Evolutionary conservation across 1,140 invertebrate species (phyloP), one percentile per base, ranked within the genome.

Genomic region (Rhopalosiphum maidis): DNA sequence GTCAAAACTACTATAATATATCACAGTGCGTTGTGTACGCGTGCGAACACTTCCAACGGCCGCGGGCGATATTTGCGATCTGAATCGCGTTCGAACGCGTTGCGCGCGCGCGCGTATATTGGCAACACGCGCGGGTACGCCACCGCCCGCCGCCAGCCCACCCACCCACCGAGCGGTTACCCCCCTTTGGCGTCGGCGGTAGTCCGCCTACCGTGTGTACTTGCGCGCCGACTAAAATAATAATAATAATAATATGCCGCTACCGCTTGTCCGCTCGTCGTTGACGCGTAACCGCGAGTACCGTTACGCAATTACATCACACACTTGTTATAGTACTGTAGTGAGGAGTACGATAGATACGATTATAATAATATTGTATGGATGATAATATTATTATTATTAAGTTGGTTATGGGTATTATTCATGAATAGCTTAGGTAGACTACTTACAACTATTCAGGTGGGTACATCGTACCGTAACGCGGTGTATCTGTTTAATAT

Each of bases 51-150:
- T 90, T 68, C 89, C 37, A 90, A 90, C 25, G 37, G 54, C 89
- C 54, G 89, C 89, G 89, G 54, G 89, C 89, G 89, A n/a, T 90
- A 43, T 90, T 90, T 30, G 68, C 89, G 37, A 68, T 90, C 54
- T 68, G 89, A 90, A 30, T 68, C 21, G 48, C 87, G 87, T 89
- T 23, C 51, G 48, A 25, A 89, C 35, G 89, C 51, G 37, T 68
- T 68, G 54, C 89, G 54, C 89, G 54, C 89, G 54, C 89, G 48
- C 89, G 89, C 54, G 54, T 60, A 60, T 90, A 90, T 89, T 55
- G 87, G 51, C 87, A 89, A 89, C n/a, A 60, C 55, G 48, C 88
- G 88, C 88, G 48, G n/a, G 23, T 18, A 86, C 87, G 48, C 86
- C 41, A 18, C n/a, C 87, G 85, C 41, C 85, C 85, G 22, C 85